phyloP scores from a whole-genome alignment of 2,888 invertebrate species.

The Oligia fasciuncula region DNA sequence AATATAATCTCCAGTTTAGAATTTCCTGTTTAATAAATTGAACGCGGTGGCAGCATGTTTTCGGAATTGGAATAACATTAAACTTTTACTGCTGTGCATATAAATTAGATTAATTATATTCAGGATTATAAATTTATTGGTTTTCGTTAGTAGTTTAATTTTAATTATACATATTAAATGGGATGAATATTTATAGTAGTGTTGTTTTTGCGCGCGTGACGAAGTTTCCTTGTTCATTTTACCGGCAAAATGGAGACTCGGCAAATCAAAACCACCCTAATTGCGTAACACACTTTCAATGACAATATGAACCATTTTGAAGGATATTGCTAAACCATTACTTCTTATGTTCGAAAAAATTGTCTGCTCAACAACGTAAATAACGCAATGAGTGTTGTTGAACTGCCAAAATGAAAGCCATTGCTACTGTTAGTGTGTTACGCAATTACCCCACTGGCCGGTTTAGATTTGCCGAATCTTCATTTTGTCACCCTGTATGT shows the following conservation, averaged over 20 bases:
- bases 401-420: no score
- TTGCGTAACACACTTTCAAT: not conserved
- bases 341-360: not conserved
- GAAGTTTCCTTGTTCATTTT: slow-evolving; percentile 5
- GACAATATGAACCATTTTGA: not conserved
- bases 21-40: slow-evolving; percentile 12
- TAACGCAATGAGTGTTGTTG: no score
- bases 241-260: not conserved
- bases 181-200: slow-evolving; percentile 6
- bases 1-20: not conserved
- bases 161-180: slow-evolving; percentile 13
- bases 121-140: slow-evolving; percentile 46
- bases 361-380: no score
- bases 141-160: slow-evolving; percentile 28
- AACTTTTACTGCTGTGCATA: slow-evolving; percentile 47
- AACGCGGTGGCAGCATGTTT: slow-evolving; percentile 26
- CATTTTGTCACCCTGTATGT: not conserved
- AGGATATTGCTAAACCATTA: not conserved
- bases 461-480: not conserved
- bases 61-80: slow-evolving; percentile 16
- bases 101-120: slow-evolving; percentile 56
- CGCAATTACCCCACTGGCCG: not conserved
- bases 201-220: slow-evolving; percentile 1
- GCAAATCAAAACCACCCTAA: not conserved
- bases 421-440: no score